Base-by-base conservation (phyloP, 2,888 invertebrate species). In the Pollenia angustigena region DNA sequence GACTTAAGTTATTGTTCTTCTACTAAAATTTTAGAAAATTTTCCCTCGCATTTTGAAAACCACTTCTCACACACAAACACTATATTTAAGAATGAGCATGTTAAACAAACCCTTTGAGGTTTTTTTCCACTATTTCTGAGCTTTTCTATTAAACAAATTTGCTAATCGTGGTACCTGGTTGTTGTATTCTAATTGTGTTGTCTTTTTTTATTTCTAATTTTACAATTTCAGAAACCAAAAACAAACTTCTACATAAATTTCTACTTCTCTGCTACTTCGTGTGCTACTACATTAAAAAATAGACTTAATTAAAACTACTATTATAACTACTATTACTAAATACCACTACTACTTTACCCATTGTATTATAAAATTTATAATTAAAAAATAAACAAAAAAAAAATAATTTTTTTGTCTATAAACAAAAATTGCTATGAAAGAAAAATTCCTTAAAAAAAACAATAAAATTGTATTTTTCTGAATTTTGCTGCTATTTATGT, bases 171-270 rank as follows among this genome's bases (percentile, higher is more conserved):
- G 11, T 56, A 50, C 18, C 50, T 74, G 50, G 52, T 75, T 75
- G 60, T 60, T 69, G 79, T 85, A 62, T 85, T 86, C 81, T 85
- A 85, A 88, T 85, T 58, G 75, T 16, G 74, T 32, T 32, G 32
- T 64, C 46, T 78, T 87, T 81, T 87, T 88, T 89, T 85, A 85
- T 81, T 83, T 88, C 80, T 84, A 68, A 87, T 89, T 87, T 89
- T 89, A 88, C 89, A 89, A 88, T 89, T 89, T 89, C 89, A 89
- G 89, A 89, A 88, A 75, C 72, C 86, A 88, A 86, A 89, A 89
- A 88, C 85, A 88, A 74, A 88, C 88, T 87, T 84, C 89, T 87
- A 89, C 89, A 89, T 89, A 89, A 90, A 89, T 88, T 85, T 88
- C 69, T 76, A 82, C 82, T 68, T 68, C 74, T 66, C 40, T 16